phyloP scores from a whole-genome alignment of 2,888 invertebrate species.

The Teinopalpus imperialis region DNA sequence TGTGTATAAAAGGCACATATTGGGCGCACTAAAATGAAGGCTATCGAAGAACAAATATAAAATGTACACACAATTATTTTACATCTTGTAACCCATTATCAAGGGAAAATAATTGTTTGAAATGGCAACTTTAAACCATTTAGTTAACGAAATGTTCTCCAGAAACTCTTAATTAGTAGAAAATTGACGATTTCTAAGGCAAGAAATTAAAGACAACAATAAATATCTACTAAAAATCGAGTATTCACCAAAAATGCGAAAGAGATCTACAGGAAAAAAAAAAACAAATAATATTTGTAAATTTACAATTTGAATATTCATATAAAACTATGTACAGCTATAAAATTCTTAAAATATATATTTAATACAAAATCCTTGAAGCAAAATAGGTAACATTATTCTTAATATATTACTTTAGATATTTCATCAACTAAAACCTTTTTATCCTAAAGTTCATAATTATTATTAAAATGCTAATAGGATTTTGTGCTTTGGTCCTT shows the following conservation, averaged over 20 bases:
- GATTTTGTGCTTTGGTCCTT: constrained; percentile 47
- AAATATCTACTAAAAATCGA: constrained; percentile 40
- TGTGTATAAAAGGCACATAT: constrained; percentile 4
- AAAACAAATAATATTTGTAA: background rate
- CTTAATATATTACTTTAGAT: too few relatives aligned
- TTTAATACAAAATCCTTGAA: constrained; percentile 23
- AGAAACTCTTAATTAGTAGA: background rate
- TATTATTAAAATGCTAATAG: constrained; percentile 25
- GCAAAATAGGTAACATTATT: too few relatives aligned
- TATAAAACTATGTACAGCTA: too few relatives aligned
- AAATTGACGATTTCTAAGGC: constrained; percentile 10
- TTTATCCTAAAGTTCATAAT: too few relatives aligned
- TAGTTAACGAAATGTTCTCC: background rate
- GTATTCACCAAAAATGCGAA: constrained; percentile 51
- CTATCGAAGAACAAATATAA: too few relatives aligned
- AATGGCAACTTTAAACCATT: too few relatives aligned
- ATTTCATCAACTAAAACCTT: too few relatives aligned
- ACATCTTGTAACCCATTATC: too few relatives aligned
- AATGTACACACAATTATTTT: too few relatives aligned
- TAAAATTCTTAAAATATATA: too few relatives aligned
- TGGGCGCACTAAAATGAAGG: background rate
- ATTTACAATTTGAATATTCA: too few relatives aligned
- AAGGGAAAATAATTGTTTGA: too few relatives aligned
- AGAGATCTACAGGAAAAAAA: constrained; percentile 49
- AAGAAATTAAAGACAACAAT: constrained; percentile 25